Base-by-base conservation (phyloP, 2,888 invertebrate species). In the Pollenia griseotomentosa region DNA sequence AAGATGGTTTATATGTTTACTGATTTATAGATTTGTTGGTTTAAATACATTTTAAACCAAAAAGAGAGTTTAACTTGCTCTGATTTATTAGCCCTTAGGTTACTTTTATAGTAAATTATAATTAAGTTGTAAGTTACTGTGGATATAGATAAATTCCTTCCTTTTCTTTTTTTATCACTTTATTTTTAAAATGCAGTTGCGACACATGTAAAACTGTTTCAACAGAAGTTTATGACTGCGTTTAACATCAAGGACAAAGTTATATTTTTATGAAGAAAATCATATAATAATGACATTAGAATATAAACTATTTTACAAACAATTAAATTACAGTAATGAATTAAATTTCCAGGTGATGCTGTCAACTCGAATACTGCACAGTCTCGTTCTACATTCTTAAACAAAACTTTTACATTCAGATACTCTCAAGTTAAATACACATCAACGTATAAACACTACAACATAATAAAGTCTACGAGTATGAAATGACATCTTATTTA, bases 331-430 rank as follows among this genome's bases (percentile, higher is more conserved):
- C 74, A 42, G 46, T 84, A 87, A 87, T 82, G 84, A 84, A 87
- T 84, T 84, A 78, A 87, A 84, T 82, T 87, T 84, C 87, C 87
- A 87, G 87, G 87, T 87, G 84, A 82, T 84, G 84, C 65, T 59
- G 55, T 70, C 73, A 80, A 77, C 65, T 80, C 48, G 10, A 40
- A 55, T 46, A 12, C 68, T 59, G 48, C 9, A 51, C 12, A 3
- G 61, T 33, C 65, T 42, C 12, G 46, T 61, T 44, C 44, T 59
- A n/a, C 51, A 61, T 12, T 46, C 19, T 16, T 44, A 9, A 23
- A 48, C 1, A 40, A 40, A 53, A 63, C 9, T 42, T 75, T 23
- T 65, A 53, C 44, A 61, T 1, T 4, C 11, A 33, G 5, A 23
- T 44, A 57, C 55, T n/a, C 14, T 12, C 16, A 12, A 44, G 16